Evolutionary conservation across 1,140 invertebrate species (phyloP).

Genomic region (Asbolus verrucosus): DNA sequence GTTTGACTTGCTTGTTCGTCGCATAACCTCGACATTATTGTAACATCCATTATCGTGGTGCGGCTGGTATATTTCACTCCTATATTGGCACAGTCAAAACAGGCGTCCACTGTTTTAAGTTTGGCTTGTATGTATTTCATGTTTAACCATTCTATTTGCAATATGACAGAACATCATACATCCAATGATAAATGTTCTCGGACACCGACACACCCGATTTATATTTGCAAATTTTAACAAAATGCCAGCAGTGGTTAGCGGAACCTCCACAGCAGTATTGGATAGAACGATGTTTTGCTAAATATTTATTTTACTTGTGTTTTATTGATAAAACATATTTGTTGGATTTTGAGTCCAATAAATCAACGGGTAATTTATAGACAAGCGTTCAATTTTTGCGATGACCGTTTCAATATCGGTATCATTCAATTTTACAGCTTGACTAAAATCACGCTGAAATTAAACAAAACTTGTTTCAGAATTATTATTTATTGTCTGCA

Average conservation of each 20-base stretch:
- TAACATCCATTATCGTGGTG: slow-evolving; percentile 29
- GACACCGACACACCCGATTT: slow-evolving; percentile 37
- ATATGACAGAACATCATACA: slow-evolving; percentile 46
- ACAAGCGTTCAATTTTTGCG: not conserved
- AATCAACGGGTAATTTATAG: not conserved
- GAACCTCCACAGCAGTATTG: not conserved
- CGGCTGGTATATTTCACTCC: slow-evolving; percentile 31
- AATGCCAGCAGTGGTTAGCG: not conserved
- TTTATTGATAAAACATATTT: not conserved
- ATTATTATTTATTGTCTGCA: too few species aligned
- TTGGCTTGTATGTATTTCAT: slow-evolving; percentile 40
- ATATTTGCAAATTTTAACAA: slow-evolving; percentile 44
- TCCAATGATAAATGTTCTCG: slow-evolving; percentile 42
- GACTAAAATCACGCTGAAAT: too few species aligned
- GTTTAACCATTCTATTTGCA: slow-evolving; percentile 46
- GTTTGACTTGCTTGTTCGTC: slow-evolving; percentile 2
- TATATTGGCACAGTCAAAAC: slow-evolving; percentile 34
- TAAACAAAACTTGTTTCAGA: too few species aligned
- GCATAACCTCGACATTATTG: slow-evolving; percentile 5
- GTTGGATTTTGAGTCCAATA: not conserved
- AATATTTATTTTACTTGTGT: slow-evolving; percentile 10
- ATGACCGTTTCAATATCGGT: too few species aligned
- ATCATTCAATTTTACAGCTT: too few species aligned
- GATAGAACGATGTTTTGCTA: not conserved
- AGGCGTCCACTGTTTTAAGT: slow-evolving; percentile 27